Conservation (phyloP, 2,888 invertebrate genomes). For the Odontothrips loti region DNA sequence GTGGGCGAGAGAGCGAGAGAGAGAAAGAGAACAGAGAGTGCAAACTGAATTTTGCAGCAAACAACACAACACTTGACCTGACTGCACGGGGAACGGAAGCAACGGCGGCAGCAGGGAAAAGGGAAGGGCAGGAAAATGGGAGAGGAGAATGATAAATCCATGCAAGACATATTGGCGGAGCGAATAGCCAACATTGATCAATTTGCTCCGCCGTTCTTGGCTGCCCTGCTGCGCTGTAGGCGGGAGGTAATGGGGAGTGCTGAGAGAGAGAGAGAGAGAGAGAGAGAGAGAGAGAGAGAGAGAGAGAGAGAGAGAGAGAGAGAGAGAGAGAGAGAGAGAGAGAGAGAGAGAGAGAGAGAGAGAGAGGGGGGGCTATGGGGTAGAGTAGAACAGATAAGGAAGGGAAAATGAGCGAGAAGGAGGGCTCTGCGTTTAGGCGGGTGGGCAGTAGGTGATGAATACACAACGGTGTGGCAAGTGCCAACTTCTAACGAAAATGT, state of each 20-base stretch:
- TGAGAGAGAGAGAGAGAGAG: no score
- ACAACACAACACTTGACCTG: no score
- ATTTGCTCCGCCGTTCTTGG: not conserved
- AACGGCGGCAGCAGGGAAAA: not conserved
- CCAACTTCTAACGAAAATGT: no score
- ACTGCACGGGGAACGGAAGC: no score
- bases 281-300: no score
- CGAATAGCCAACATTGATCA: conserved; percentile 9
- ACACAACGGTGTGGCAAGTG: no score
- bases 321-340: no score
- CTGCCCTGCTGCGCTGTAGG: not conserved
- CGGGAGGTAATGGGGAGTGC: not conserved
- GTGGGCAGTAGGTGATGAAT: no score
- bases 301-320: no score
- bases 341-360: no score
- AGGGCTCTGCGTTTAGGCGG: not conserved
- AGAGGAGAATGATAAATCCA: not conserved
- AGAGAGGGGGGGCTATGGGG: not conserved
- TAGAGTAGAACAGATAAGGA: not conserved
- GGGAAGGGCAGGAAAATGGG: not conserved
- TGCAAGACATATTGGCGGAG: not conserved
- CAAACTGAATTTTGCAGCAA: no score
- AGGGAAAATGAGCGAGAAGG: not conserved
- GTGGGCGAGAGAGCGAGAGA: not conserved
- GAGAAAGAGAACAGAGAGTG: not conserved